phyloP scores from a whole-genome alignment of 1,140 invertebrate genomes.

The Zaprionus ghesquierei region DNA sequence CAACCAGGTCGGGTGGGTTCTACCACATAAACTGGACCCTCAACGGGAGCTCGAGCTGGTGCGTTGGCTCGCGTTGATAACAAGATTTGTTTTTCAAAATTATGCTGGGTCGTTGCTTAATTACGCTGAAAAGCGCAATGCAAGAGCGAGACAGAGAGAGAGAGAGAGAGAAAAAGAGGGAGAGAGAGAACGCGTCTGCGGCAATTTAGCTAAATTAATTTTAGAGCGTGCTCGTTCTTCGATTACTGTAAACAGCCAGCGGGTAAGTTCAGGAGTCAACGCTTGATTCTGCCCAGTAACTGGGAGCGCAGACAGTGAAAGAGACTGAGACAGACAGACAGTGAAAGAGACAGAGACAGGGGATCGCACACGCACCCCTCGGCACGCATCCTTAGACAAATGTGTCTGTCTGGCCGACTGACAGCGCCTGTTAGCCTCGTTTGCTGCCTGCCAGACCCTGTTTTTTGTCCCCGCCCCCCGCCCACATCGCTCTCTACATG shows the following conservation, averaged over 20 bases:
- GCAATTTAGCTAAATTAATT: conserved; percentile 80
- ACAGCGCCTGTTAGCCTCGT: neutral
- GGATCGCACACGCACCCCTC: conserved; percentile 23
- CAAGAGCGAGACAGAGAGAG: conserved; percentile 7
- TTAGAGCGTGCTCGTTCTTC: conserved; percentile 70
- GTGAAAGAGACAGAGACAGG: neutral
- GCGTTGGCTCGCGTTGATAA: conserved; percentile 73
- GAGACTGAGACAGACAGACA: conserved; percentile 3
- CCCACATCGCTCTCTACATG: conserved; percentile 44
- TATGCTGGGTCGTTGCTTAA: conserved; percentile 64
- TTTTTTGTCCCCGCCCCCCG: neutral
- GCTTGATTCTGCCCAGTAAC: conserved; percentile 64
- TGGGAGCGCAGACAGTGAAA: conserved; percentile 2
- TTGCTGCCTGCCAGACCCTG: neutral
- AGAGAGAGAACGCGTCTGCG: conserved; percentile 23
- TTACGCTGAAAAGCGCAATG: conserved; percentile 75
- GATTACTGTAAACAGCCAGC: conserved; percentile 31
- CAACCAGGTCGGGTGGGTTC: neutral
- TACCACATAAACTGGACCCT: conserved; percentile 15
- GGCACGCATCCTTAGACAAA: conserved; percentile 68
- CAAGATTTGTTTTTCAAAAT: conserved; percentile 80
- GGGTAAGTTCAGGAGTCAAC: conserved; percentile 55
- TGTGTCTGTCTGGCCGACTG: conserved; percentile 40
- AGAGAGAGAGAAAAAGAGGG: conserved; percentile 3
- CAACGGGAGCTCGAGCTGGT: conserved; percentile 30